Base-by-base conservation (phyloP, 1,140 invertebrate species). In the Thaumatotibia leucotreta region DNA sequence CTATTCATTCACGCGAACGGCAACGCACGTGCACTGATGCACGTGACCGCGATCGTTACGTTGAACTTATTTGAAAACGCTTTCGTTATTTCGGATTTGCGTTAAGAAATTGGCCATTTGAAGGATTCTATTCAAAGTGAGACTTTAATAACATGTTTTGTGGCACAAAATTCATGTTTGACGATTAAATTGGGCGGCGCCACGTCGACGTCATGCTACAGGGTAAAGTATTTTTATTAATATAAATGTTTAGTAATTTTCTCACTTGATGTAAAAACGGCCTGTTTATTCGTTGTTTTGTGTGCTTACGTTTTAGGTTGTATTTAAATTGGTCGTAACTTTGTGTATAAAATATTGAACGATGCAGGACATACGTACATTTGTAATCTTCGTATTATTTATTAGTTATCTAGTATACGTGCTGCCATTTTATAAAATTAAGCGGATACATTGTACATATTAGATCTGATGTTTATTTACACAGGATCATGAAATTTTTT, bases 81-180 rank as follows among this genome's bases (percentile, higher is more conserved):
- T 27, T 24, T 14, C 29, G 4, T 58, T 4, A 31, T 58, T 45
- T 58, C 52, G 24, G 52, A 14, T 58, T 58, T 8, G 14, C 52
- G 11, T 27, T 14, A 14, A 27, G 52, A 24, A 27, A 58, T 58
- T 58, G 52, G 24, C 24, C 35, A 52, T 29, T 68, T 77, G 9
- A 66, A 77, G 10, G 14, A 64, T 27, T 45, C 17, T 29, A 76
- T 76, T 78, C 66, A 74, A 78, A 77, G 75, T 84, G 83, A 73
- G 72, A 75, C 70, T 73, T 73, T 75, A 77, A 79, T 80, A 80
- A 81, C 74, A 86, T 88, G 83, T 77, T 82, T 75, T 76, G 87
- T 89, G 84, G 84, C 74, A 79, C 66, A 75, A 81, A 69, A 77
- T 66, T 67, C 80, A 83, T 89, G 84, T 78, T 86, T 83, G 75